Conservation (phyloP, 1,140 invertebrate species). For the Parasteatoda tepidariorum region DNA sequence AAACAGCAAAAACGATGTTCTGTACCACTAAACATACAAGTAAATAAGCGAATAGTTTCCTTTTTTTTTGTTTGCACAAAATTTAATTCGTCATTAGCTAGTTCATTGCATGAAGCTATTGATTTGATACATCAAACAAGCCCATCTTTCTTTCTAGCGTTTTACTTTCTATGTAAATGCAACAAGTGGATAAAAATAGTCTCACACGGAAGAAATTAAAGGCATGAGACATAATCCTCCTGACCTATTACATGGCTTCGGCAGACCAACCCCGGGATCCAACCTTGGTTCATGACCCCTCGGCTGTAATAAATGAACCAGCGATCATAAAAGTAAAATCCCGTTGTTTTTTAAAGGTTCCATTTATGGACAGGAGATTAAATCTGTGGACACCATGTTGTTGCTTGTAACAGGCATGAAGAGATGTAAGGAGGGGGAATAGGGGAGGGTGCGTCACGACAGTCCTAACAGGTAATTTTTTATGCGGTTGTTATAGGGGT, state of each 20-base stretch:
- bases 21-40: too few relatives aligned
- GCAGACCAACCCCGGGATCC: not conserved
- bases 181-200: not conserved
- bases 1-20: too few relatives aligned
- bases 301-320: not conserved
- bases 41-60: too few relatives aligned
- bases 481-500: not conserved
- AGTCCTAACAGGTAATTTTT: not conserved
- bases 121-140: too few relatives aligned
- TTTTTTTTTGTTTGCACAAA: too few relatives aligned
- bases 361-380: not conserved
- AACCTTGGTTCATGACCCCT: not conserved
- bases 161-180: not conserved
- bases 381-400: not conserved
- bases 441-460: not conserved
- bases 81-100: too few relatives aligned
- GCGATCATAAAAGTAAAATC: not conserved
- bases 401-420: not conserved
- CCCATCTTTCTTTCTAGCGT: not conserved
- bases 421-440: not conserved
- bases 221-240: not conserved
- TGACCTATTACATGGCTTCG: not conserved
- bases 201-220: not conserved
- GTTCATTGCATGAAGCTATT: too few relatives aligned
- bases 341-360: not conserved